These are phyloP conservation scores for Dendroctonus valens DNA, from an alignment of 1,140 invertebrate species.

Conservation along the genomic window DNA sequence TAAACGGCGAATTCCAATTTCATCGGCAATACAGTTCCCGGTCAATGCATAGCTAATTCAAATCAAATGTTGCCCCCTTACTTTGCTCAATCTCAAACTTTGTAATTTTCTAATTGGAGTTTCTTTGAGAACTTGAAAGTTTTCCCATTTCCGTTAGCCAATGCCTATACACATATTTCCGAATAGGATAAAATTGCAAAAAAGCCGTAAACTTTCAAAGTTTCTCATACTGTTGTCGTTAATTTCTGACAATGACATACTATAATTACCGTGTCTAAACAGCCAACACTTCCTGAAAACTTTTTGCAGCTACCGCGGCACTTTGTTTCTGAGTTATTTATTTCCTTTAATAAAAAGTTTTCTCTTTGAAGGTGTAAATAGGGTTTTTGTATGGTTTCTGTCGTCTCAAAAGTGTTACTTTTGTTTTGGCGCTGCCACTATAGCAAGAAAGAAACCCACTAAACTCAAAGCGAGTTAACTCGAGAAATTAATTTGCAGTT, in stretches of 20 bases:
- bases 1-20: too few relatives aligned
- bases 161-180: slow-evolving; percentile 29
- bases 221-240: slow-evolving; percentile 36
- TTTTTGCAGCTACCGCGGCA: slow-evolving; percentile 26
- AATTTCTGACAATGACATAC: slow-evolving; percentile 40
- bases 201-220: slow-evolving; percentile 25
- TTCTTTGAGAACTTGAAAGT: slow-evolving; percentile 23
- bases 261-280: slow-evolving; percentile 38
- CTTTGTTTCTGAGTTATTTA: slow-evolving; percentile 29
- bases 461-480: too few relatives aligned
- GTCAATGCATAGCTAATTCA: too few relatives aligned
- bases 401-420: slow-evolving; percentile 2
- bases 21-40: too few relatives aligned
- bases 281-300: slow-evolving; percentile 20
- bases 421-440: too few relatives aligned
- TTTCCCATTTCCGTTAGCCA: slow-evolving; percentile 28
- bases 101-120: slow-evolving; percentile 27
- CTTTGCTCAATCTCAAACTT: slow-evolving; percentile 13
- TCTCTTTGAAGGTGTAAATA: slow-evolving; percentile 17
- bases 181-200: slow-evolving; percentile 27
- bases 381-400: slow-evolving; percentile 11
- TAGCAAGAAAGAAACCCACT: too few relatives aligned
- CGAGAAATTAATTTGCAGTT: too few relatives aligned
- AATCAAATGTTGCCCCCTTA: not conserved
- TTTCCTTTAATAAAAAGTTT: slow-evolving; percentile 28